Evolutionary conservation across 2,797 vertebrate species (phyloP), one percentile per base, ranked within the genome.

Genomic region (Gambelia wislizenii): DNA sequence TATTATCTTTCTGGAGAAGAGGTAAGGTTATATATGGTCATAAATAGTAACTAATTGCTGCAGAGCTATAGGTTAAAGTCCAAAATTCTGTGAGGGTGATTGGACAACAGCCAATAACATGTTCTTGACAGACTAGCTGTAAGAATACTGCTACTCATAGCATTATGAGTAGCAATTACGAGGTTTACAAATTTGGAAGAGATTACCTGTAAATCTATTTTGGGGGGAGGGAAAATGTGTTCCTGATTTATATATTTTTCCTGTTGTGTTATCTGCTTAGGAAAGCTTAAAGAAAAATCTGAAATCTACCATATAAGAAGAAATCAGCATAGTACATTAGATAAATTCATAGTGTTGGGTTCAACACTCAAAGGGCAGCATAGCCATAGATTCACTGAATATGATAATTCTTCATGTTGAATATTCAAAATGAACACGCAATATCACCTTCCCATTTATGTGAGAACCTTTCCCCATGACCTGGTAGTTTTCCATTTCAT

Each of bases 1-100:
- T 99, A 99, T 96, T 99, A 99, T 95, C 98, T 99, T 95, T 99
- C 98, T 86, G 99, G 99, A 91, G 98, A 99, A 97, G 98, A 99
- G 98, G 99, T 99, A 98, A 97, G 98, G 92, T 86, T 56, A 42
- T 56, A 47, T 5, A 0, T 89, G 14, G 0, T 67, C 44, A 36
- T 59, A 20, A 52, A 64, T 75, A 30, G 30, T 82, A 33, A 47
- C 72, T 36, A 79, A 64, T 47, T 18, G 14, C 33, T 39, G 6
- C 22, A 30, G 16, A 44, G 25, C 22, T 44, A 56, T 9, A 47
- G 30, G 30, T 16, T 36, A 47, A 82, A 87, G 27, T 39, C 30
- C 52, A 87, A 33, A 81, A 12, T 67, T 87, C 27, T 54, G 36
- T 49, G 70, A 44, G 20, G 2, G 27, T 59, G n/a, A 52, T 7